Conservation (phyloP, 2,888 invertebrate genomes). For the Harpalus rubripes region DNA sequence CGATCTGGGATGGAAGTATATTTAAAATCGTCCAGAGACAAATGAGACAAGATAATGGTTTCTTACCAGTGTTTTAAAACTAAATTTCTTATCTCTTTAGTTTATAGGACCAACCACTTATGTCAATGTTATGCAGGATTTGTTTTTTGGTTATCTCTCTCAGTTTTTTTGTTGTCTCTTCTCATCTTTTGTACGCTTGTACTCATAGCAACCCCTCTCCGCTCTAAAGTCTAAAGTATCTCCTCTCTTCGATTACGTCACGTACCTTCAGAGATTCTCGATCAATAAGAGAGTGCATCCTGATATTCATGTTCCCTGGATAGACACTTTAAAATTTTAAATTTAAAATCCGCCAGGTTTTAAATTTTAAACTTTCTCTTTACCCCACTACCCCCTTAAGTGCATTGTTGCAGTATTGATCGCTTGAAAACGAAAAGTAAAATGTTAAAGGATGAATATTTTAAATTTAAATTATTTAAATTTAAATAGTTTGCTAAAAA, state of each 20-base stretch:
- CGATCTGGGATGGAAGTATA: no score
- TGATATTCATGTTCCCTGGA: conserved; percentile 26
- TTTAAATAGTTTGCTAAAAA: background rate
- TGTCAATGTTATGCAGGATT: no score
- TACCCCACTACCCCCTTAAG: background rate
- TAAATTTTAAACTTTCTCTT: conserved; percentile 8
- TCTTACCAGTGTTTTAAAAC: no score
- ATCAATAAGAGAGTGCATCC: conserved; percentile 13
- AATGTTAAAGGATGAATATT: background rate
- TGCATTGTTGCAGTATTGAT: background rate
- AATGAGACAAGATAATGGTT: no score
- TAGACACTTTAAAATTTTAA: conserved; percentile 51
- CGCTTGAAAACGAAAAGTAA: background rate
- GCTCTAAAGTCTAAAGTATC: background rate
- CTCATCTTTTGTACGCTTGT: background rate
- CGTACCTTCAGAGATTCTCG: background rate
- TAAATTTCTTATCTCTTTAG: no score
- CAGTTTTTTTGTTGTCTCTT: background rate
- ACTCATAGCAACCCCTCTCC: background rate
- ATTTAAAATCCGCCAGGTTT: conserved; percentile 20
- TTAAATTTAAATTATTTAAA: background rate
- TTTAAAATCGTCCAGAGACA: no score
- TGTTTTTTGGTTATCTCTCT: background rate
- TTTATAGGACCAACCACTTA: no score
- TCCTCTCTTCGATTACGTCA: background rate